Conservation (phyloP, 2,797 vertebrate genomes). For the Sphaeramia orbicularis region DNA sequence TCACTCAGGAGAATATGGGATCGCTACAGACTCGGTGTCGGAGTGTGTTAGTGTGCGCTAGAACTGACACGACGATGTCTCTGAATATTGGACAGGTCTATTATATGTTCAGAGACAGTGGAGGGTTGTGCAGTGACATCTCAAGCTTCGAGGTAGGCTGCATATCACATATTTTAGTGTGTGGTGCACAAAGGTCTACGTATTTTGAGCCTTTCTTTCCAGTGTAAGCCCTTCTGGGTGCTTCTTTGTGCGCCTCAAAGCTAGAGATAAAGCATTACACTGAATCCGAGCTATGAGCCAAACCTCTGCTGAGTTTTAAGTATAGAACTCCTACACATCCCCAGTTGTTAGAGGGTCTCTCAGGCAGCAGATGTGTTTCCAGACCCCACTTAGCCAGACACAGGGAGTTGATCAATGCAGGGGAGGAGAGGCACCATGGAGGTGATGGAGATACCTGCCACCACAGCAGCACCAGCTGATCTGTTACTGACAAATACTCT, state of each 20-base stretch:
- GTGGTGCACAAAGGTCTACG: slow-evolving; percentile 13
- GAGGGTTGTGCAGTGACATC: slow-evolving; percentile 48
- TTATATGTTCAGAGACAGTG: slow-evolving; percentile 48
- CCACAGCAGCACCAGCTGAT: slow-evolving; percentile 65
- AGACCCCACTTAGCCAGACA: slow-evolving; percentile 68
- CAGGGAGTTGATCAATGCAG: slow-evolving; percentile 73
- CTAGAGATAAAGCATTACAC: slow-evolving; percentile 38
- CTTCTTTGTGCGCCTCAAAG: slow-evolving; percentile 23
- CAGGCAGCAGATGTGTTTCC: slow-evolving; percentile 65
- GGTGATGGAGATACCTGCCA: slow-evolving; percentile 83
- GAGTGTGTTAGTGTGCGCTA: slow-evolving; percentile 43
- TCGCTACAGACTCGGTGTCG: slow-evolving; percentile 27
- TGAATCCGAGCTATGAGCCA: slow-evolving; percentile 49
- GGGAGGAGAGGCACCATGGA: slow-evolving; percentile 65
- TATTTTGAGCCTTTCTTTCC: slow-evolving; percentile 10
- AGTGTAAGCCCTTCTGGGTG: slow-evolving; percentile 4
- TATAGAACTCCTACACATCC: slow-evolving; percentile 48
- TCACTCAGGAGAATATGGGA: slow-evolving; percentile 44
- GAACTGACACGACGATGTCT: slow-evolving; percentile 40
- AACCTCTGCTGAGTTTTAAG: slow-evolving; percentile 49
- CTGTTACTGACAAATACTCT: slow-evolving; percentile 82
- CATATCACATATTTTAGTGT: slow-evolving; percentile 4
- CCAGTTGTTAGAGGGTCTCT: slow-evolving; percentile 60
- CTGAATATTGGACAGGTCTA: slow-evolving; percentile 67
- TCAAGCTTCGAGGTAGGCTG: slow-evolving; percentile 4